These are phyloP conservation scores for Pterocles gutturalis DNA, from an alignment of 2,113 vertebrate species.

Conservation along the genomic window DNA sequence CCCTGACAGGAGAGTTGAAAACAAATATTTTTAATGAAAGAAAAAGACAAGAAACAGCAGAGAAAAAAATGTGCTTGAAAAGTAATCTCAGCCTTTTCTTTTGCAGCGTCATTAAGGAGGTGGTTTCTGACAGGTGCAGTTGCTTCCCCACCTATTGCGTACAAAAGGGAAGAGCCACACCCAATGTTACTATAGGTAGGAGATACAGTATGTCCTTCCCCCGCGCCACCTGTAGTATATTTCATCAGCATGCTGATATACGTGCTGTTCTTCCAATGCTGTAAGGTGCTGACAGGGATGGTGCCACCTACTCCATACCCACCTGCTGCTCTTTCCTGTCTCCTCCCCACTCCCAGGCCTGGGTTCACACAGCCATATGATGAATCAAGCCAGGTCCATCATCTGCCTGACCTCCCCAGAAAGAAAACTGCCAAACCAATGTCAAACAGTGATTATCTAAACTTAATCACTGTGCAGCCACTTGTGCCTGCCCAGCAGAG, in stretches of 20 bases:
- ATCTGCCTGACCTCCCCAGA: not conserved
- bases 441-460: not conserved
- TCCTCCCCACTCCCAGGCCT: not conserved
- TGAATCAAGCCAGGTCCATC: not conserved
- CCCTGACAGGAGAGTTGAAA: not conserved
- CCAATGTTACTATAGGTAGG: not conserved
- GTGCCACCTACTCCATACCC: not conserved
- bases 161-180: not conserved
- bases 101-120: not conserved
- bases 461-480: not conserved
- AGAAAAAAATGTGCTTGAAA: not conserved
- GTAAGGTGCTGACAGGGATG: not conserved
- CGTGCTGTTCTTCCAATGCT: not conserved
- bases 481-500: not conserved
- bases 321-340: not conserved
- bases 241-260: not conserved
- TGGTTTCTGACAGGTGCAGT: not conserved
- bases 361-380: rapidly evolving
- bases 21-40: not conserved
- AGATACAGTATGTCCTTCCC: not conserved
- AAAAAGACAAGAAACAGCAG: not conserved
- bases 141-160: not conserved
- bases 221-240: not conserved
- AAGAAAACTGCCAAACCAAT: not conserved
- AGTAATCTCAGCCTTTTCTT: not conserved